Evolutionary conservation across 2,888 invertebrate species (phyloP).

Genomic region (Drosophila meridionalis): DNA sequence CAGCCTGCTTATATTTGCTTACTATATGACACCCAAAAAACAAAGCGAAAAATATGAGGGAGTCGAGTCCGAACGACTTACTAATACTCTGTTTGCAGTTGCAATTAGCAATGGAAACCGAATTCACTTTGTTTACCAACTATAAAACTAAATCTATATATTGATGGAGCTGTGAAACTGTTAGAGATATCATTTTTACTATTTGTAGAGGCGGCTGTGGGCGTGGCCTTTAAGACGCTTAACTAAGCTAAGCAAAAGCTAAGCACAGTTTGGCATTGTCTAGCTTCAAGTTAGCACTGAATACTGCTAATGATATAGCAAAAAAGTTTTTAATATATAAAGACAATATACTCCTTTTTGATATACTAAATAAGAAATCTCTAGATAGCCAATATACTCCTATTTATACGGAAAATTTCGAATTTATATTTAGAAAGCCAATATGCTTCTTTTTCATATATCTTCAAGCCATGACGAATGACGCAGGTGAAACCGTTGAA

Average conservation of each 20-base stretch:
- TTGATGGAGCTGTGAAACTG: not conserved
- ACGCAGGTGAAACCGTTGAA: constrained; percentile 60
- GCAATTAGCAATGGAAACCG: constrained; percentile 7
- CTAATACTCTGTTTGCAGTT: constrained; percentile 7
- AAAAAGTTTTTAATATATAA: no score
- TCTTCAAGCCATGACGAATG: constrained; percentile 15
- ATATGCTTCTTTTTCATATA: not conserved
- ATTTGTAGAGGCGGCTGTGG: constrained; percentile 1
- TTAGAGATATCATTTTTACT: not conserved
- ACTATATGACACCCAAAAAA: constrained; percentile 15
- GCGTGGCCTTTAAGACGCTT: not conserved
- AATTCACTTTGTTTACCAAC: not conserved
- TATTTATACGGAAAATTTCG: not conserved
- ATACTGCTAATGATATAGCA: not conserved
- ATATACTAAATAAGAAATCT: not conserved
- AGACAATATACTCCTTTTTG: not conserved
- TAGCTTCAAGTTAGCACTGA: not conserved
- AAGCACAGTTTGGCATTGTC: not conserved
- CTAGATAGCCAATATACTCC: not conserved
- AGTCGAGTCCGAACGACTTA: not conserved
- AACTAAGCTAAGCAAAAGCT: not conserved
- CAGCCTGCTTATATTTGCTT: constrained; percentile 20
- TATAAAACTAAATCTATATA: constrained; percentile 3
- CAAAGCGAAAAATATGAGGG: not conserved
- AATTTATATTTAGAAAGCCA: not conserved